Evolutionary conservation across 2,797 vertebrate genomes (phyloP), one percentile per base, ranked within the genome.

Genomic region (Pterois miles): DNA sequence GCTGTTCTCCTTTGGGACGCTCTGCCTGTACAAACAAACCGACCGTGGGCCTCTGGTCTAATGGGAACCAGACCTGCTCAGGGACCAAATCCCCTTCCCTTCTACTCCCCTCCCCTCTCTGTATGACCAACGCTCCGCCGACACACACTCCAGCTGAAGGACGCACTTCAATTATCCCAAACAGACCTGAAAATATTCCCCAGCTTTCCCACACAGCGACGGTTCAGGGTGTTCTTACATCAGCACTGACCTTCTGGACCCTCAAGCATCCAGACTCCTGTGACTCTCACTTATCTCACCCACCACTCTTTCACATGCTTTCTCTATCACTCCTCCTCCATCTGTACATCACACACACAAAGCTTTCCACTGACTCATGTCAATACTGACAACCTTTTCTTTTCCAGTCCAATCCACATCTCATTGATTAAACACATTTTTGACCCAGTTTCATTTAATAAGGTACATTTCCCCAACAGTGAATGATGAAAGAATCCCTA

Each of bases 31-130:
- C 92, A 95, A 94, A 95, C 93, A 95, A 94, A 94, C 90, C 77
- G 67, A 92, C 88, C 81, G 90, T 65, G 68, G 91, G 92, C 92
- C 93, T 91, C 90, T 84, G 82, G 88, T 93, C 92, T 96, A 96
- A 96, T 96, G 94, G 94, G 94, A 96, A 94, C 93, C 94, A 96
- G 95, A 94, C 91, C 90, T 90, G 84, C 89, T 91, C 68, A 73
- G 89, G 82, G 86, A 92, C 89, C 88, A 80, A 91, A 87, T 87
- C 86, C 77, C 81, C 57, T 85, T 72, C 58, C 72, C 80, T 67
- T 62, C 71, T 48, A 38, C 60, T 66, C 52, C 25, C 29, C 46
- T 8, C n/a, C 1, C 6, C 60, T 65, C 78, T 53, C 75, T 52
- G 69, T 80, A 83, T 76, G 78, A 82, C 87, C 88, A 78, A 70